Conservation (phyloP, 2,797 vertebrate genomes). For the Coranthus polyacanthus region DNA sequence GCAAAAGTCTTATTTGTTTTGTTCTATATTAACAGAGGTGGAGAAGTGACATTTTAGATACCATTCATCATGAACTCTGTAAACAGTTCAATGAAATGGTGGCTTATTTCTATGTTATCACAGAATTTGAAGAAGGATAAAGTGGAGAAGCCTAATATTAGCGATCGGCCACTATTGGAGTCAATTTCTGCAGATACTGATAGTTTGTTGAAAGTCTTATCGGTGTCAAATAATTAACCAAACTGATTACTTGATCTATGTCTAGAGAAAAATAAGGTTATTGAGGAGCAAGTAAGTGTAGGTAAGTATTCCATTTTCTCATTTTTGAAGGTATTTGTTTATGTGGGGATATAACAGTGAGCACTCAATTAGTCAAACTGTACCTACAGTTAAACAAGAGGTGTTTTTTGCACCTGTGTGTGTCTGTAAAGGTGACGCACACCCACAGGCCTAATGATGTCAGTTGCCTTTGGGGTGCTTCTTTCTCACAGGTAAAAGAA, state of each 20-base stretch:
- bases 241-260: too few species aligned
- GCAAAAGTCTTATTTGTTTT: not conserved
- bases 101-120: not conserved
- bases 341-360: constrained; percentile 2
- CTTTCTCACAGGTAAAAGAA: constrained; percentile 41
- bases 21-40: not conserved
- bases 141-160: too few species aligned
- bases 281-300: too few species aligned
- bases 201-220: too few species aligned
- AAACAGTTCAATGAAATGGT: not conserved
- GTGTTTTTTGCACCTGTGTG: constrained; percentile 12
- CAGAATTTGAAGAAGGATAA: not conserved
- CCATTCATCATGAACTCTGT: not conserved
- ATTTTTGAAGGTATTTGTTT: constrained; percentile 12
- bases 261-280: not conserved
- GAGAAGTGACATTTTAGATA: not conserved
- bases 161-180: too few species aligned
- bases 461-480: constrained; percentile 25
- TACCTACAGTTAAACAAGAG: constrained; percentile 19
- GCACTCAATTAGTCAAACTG: constrained; percentile 29
- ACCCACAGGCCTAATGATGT: constrained; percentile 54
- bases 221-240: too few species aligned
- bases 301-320: constrained; percentile 16
- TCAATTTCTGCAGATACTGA: too few species aligned
- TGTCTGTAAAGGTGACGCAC: constrained; percentile 52